These are phyloP conservation scores for Apistogramma diplotaenia DNA, from an alignment of 2,113 vertebrate genomes.

Conservation along the genomic window DNA sequence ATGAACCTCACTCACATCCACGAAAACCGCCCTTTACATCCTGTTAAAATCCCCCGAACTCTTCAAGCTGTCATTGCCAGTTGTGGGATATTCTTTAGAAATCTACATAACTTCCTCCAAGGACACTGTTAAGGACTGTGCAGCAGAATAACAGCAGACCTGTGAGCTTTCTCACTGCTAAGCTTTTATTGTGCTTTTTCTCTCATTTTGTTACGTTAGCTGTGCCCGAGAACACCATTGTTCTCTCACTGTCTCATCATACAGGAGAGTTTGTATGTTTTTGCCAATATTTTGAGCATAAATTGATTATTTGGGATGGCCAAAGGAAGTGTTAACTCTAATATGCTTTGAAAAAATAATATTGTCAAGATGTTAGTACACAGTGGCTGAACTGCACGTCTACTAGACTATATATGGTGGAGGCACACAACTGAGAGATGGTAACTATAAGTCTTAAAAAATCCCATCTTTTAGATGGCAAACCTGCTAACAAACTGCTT, in stretches of 20 bases:
- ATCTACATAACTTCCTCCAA: constrained; percentile 25
- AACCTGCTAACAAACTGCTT: too few relatives aligned
- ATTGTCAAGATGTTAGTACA: not conserved
- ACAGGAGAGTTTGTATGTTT: not conserved
- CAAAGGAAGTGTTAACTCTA: not conserved
- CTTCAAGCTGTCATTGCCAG: not conserved
- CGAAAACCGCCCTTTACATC: not conserved
- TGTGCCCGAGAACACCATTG: not conserved
- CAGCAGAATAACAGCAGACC: not conserved
- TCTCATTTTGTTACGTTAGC: constrained; percentile 9
- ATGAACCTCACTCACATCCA: not conserved
- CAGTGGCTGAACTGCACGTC: too few relatives aligned
- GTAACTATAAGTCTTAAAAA: too few relatives aligned
- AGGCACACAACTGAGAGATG: too few relatives aligned
- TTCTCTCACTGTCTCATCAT: not conserved
- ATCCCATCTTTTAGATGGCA: too few relatives aligned
- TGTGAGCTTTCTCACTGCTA: not conserved
- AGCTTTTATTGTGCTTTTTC: constrained; percentile 9
- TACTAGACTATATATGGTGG: too few relatives aligned
- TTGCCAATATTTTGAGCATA: not conserved
- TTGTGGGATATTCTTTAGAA: not conserved
- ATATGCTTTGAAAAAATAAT: not conserved
- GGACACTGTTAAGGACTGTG: constrained; percentile 32
- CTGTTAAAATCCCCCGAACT: constrained; percentile 1
- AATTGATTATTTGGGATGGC: not conserved